Conservation (phyloP, 2,797 vertebrate species). For the Paedocypris micromegethes region DNA sequence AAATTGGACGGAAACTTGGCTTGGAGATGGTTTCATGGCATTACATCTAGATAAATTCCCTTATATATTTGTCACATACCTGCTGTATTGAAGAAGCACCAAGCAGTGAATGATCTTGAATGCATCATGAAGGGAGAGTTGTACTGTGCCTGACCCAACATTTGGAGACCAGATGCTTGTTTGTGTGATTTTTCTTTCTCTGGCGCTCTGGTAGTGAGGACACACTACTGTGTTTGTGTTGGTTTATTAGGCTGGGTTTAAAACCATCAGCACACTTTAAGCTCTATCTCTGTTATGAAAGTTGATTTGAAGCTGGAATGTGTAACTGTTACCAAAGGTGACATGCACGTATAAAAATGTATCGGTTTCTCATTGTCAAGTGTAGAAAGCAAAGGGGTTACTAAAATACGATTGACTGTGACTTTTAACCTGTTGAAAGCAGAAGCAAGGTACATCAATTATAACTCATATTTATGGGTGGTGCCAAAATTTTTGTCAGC, state of each 20-base stretch:
- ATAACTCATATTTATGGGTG: too few species aligned
- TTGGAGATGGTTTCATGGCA: constrained; percentile 46
- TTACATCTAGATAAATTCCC: constrained; percentile 62
- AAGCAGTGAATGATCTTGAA: constrained; percentile 57
- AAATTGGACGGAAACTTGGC: constrained; percentile 3
- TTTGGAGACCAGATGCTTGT: constrained; percentile 75
- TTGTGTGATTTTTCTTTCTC: constrained; percentile 54
- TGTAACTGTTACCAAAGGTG: too few species aligned
- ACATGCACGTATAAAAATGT: too few species aligned
- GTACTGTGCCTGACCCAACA: constrained; percentile 60
- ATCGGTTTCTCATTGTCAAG: too few species aligned
- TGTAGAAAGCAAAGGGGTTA: too few species aligned
- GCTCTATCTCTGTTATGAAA: too few species aligned
- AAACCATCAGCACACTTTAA: not conserved
- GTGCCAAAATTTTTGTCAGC: too few species aligned
- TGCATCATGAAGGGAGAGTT: constrained; percentile 46
- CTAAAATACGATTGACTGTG: too few species aligned
- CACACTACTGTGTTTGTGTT: constrained; percentile 19
- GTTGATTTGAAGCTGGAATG: too few species aligned
- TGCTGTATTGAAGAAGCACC: constrained; percentile 47
- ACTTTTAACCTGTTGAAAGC: too few species aligned
- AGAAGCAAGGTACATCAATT: too few species aligned
- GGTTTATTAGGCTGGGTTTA: not conserved
- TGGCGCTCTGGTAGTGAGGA: constrained; percentile 53
- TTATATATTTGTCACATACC: constrained; percentile 74